Evolutionary conservation across 2,888 invertebrate species (phyloP).

Genomic region (Ornithoptera priamus): DNA sequence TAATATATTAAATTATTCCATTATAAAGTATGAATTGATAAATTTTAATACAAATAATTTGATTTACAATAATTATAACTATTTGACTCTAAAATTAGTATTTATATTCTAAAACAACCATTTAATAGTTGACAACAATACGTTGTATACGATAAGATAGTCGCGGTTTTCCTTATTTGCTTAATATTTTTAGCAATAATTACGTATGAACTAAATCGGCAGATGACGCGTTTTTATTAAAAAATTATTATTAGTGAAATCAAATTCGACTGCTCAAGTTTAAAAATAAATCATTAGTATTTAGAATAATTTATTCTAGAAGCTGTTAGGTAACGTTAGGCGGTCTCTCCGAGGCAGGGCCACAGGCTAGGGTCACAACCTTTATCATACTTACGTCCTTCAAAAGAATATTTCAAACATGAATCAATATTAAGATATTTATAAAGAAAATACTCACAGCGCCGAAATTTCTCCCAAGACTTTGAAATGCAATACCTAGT

Average conservation of each 20-base stretch:
- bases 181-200: not conserved
- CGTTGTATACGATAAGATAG: not conserved
- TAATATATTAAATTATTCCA: too few species aligned
- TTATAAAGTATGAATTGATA: too few species aligned
- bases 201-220: not conserved
- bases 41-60: too few species aligned
- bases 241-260: not conserved
- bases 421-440: slow-evolving; percentile 50
- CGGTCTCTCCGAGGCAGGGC: slow-evolving; percentile 43
- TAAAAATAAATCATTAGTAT: not conserved
- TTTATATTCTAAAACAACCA: not conserved
- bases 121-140: not conserved
- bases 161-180: not conserved
- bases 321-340: slow-evolving; percentile 63
- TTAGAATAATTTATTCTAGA: slow-evolving; percentile 32
- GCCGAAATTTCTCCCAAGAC: slow-evolving; percentile 40
- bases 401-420: slow-evolving; percentile 56
- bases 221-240: not conserved
- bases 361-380: slow-evolving; percentile 59
- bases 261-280: not conserved
- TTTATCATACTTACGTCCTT: slow-evolving; percentile 51
- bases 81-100: too few species aligned
- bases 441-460: slow-evolving; percentile 49
- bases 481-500: slow-evolving; percentile 28
- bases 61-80: too few species aligned